Conservation (phyloP, 2,113 vertebrate genomes). For the Psophia crepitans region DNA sequence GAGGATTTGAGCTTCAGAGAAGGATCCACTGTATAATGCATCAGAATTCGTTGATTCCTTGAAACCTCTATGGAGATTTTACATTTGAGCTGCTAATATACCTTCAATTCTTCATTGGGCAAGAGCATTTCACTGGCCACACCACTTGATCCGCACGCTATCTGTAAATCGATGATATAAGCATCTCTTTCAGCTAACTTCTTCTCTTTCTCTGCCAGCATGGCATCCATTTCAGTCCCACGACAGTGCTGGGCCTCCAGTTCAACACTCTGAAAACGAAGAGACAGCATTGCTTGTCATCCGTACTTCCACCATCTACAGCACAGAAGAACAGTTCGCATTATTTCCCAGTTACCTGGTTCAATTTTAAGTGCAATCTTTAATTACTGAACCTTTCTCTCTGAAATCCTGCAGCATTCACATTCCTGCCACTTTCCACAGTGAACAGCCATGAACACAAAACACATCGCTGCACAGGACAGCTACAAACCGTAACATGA, state of each 20-base stretch:
- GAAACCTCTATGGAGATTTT: not conserved
- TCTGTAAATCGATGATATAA: constrained; percentile 85
- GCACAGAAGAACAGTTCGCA: not conserved
- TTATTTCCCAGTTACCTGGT: not conserved
- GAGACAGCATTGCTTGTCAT: not conserved
- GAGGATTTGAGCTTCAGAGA: not conserved
- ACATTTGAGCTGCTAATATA: not conserved
- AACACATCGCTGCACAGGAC: not conserved
- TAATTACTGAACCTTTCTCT: not conserved
- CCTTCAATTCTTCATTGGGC: constrained; percentile 67
- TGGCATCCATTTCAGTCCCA: constrained; percentile 82
- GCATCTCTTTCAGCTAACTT: constrained; percentile 85
- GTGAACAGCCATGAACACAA: not conserved
- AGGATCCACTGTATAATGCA: fast-evolving
- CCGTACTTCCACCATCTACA: not conserved
- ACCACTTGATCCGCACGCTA: constrained; percentile 61
- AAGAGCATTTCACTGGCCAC: not conserved
- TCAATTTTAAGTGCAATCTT: not conserved
- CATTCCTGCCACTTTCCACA: not conserved
- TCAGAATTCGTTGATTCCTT: not conserved
- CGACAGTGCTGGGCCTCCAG: constrained; percentile 75
- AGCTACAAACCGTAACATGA: not conserved
- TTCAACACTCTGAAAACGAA: constrained; percentile 66
- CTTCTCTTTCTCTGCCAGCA: constrained; percentile 83
- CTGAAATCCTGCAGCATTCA: not conserved